phyloP scores from a whole-genome alignment of 2,113 vertebrate genomes.

The Natator depressus region DNA sequence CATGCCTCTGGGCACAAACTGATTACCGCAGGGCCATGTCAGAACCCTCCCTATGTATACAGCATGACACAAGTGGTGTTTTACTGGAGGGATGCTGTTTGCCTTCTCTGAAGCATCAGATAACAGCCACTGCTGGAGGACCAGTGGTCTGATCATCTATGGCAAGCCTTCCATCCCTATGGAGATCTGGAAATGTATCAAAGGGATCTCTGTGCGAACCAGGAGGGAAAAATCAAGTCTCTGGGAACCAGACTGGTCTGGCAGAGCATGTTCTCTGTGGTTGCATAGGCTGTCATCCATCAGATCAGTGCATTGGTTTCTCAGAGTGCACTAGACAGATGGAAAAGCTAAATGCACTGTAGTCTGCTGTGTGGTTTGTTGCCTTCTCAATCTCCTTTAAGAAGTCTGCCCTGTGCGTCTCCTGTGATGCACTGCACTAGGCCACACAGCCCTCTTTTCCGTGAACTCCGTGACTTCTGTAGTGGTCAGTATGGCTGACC shows the following conservation, averaged over 20 bases:
- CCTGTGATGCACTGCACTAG: neutral
- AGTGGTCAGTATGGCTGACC: no score
- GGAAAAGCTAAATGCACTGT: neutral
- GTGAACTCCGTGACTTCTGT: no score
- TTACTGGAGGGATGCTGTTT: rapidly evolving
- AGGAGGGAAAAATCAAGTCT: no score
- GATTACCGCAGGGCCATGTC: rapidly evolving
- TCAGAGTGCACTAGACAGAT: neutral
- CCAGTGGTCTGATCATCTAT: neutral
- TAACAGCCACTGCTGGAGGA: neutral
- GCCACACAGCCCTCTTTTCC: neutral
- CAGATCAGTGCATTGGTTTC: neutral
- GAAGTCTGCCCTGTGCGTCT: neutral
- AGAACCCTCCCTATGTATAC: neutral
- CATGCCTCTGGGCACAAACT: neutral
- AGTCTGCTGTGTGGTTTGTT: neutral
- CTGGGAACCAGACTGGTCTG: neutral
- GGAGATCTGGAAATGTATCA: neutral
- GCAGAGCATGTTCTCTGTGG: neutral
- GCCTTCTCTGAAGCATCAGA: neutral
- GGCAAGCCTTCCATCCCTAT: neutral
- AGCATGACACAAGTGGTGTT: neutral
- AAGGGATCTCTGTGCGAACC: neutral
- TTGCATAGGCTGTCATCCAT: neutral
- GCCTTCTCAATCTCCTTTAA: neutral